Base-by-base conservation (phyloP, 2,888 invertebrate genomes). In the Lordiphosa andalusiaca region DNA sequence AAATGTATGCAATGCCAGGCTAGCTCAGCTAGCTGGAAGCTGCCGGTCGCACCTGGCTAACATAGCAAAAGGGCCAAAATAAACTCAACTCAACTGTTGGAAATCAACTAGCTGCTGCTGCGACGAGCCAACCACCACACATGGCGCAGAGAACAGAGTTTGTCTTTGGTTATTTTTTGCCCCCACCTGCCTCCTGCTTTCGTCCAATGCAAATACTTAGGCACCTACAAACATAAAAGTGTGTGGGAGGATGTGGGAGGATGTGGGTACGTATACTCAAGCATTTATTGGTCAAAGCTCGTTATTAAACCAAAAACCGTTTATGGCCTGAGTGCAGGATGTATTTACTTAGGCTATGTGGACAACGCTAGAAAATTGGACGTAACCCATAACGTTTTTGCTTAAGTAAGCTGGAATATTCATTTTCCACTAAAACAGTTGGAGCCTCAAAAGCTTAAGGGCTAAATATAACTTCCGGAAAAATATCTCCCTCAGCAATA, bases 1-100 rank as follows among this genome's bases (percentile, higher is more conserved):
- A 77, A 72, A 81, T 81, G 71, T 81, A 52, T 70, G 72, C 70
- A 64, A 67, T 62, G 62, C 53, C 53, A 58, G 39, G 44, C 35
- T 44, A 55, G 47, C 54, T 36, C 59, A 58, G 47, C 50, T 55
- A 7, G 33, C 42, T 53, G 39, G 25, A 39, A 12, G 44, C 46
- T 30, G 59, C 39, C 53, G 53, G 42, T 49, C 53, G 16, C 76
- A 82, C 77, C 81, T 80, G 77, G 68, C 56, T 69, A 52, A 61
- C 39, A 65, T 50, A 21, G 19, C 7, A 6, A 30, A 30, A 30
- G 25, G 30, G 39, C 33, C 19, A 36, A 53, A 55, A 68, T 56
- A 80, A 80, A 77, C 83, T 81, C 81, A 81, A 83, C 77, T 78
- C 80, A 53, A 68, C 73, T 73, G 82, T 73, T 76, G 71, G 74